Conservation (phyloP, 2,113 vertebrate species). For the Rhinichthys klamathensis region DNA sequence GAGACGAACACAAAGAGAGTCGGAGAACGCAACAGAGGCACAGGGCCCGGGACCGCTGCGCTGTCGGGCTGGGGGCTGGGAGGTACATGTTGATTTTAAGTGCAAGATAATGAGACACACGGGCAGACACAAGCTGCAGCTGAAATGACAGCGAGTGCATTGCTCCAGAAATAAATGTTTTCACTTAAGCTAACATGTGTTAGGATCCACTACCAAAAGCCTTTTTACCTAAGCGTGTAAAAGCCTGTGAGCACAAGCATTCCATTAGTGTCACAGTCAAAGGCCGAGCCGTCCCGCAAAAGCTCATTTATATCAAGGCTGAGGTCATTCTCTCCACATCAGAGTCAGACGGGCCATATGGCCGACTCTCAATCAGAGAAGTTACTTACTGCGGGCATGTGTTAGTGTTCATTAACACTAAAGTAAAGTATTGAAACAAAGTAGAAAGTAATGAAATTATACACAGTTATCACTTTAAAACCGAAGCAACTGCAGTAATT, state of each 20-base stretch:
- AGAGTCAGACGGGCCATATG: constrained; percentile 21
- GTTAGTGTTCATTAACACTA: neutral
- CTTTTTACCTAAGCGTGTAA: constrained; percentile 42
- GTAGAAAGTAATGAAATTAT: constrained; percentile 16
- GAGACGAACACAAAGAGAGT: constrained; percentile 57
- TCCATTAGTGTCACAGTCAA: constrained; percentile 53
- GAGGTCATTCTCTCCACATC: constrained; percentile 39
- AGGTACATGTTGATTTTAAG: constrained; percentile 63
- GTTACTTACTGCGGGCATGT: neutral
- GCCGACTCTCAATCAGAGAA: neutral
- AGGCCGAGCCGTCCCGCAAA: constrained; percentile 37
- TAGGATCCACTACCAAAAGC: constrained; percentile 44
- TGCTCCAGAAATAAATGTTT: constrained; percentile 50
- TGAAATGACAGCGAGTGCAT: constrained; percentile 32
- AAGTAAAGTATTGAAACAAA: neutral
- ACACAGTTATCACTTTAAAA: constrained; percentile 5
- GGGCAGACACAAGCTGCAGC: constrained; percentile 19
- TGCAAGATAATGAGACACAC: constrained; percentile 43
- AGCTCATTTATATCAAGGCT: constrained; percentile 49
- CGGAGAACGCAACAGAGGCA: constrained; percentile 7
- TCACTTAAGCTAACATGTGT: constrained; percentile 49
- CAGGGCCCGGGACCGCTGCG: constrained; percentile 7
- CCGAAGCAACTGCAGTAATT: constrained; percentile 21
- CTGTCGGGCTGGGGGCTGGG: constrained; percentile 26
- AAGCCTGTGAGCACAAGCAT: constrained; percentile 39